Percentiles rank a stretch among this genome's conserved stretches.
Conservation (phyloP, 1,140 invertebrate genomes). For the Piezodorus guildinii region DNA sequence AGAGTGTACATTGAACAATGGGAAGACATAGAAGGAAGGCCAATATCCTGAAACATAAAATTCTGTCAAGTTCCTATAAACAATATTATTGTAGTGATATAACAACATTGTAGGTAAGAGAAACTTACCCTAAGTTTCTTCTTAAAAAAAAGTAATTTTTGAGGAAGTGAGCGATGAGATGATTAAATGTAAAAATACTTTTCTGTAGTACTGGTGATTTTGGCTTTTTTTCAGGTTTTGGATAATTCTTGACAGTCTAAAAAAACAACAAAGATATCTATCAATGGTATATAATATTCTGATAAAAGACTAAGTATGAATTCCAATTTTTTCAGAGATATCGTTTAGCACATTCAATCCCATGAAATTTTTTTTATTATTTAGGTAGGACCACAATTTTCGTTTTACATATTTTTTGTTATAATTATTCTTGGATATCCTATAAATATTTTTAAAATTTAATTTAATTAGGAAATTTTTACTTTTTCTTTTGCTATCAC, state of each 20-base stretch:
- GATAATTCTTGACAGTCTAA: conserved; percentile 27
- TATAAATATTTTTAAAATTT: too few species aligned
- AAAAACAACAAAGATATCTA: neutral
- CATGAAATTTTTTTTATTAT: too few species aligned
- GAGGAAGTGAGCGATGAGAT: conserved; percentile 65
- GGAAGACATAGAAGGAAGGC: conserved; percentile 48
- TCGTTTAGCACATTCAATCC: too few species aligned
- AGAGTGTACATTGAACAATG: conserved; percentile 47
- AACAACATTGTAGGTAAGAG: too few species aligned
- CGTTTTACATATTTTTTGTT: too few species aligned
- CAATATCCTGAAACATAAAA: conserved; percentile 34
- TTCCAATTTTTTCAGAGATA: too few species aligned
- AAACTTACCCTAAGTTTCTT: conserved; percentile 45
- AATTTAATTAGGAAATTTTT: too few species aligned
- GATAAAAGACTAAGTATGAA: too few species aligned
- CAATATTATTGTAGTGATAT: neutral
- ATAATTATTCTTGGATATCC: too few species aligned
- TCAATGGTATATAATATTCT: too few species aligned
- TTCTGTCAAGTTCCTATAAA: neutral
- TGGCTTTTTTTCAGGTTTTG: conserved; percentile 25
- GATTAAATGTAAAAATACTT: conserved; percentile 19
- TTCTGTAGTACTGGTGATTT: conserved; percentile 23
- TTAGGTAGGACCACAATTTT: too few species aligned
- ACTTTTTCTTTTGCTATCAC: too few species aligned
- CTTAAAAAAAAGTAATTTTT: conserved; percentile 86